A percentile compares a stretch with the other conserved stretches of the same genome.
These are phyloP conservation scores for Quiscalus mexicanus DNA, from an alignment of 2,113 vertebrate genomes.

Conservation along the genomic window DNA sequence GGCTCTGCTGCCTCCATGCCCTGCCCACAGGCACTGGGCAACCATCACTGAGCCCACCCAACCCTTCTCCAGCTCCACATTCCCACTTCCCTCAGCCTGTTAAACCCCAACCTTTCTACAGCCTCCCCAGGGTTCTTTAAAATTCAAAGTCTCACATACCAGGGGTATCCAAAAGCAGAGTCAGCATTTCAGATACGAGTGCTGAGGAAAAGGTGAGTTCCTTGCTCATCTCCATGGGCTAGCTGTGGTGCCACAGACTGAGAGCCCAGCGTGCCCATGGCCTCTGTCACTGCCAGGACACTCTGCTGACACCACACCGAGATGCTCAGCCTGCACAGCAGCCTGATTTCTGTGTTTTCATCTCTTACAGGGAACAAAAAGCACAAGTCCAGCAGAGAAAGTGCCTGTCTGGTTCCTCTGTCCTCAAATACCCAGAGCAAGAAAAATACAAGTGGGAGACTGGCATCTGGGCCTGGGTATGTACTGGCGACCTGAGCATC, in stretches of 20 bases:
- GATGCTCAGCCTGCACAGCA: neutral
- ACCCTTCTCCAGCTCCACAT: neutral
- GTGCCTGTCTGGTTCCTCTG: neutral
- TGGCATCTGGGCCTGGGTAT: neutral
- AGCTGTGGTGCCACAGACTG: neutral
- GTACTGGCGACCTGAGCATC: neutral
- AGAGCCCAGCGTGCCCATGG: fast-evolving
- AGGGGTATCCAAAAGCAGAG: fast-evolving
- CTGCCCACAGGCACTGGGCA: fast-evolving
- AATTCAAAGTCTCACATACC: neutral
- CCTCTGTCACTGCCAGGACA: neutral
- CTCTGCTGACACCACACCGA: fast-evolving
- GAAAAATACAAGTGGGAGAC: neutral
- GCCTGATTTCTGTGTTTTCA: neutral
- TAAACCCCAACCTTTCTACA: neutral
- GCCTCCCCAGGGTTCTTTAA: neutral
- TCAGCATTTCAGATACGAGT: neutral
- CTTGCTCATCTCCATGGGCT: fast-evolving
- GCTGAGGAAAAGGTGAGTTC: neutral
- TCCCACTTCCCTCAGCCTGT: neutral
- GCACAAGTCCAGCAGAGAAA: neutral
- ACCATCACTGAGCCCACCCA: neutral
- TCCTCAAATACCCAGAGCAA: neutral
- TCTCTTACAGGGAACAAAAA: neutral
- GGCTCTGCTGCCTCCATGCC: neutral